A percentile compares a stretch with the other conserved stretches of the same genome.
phyloP scores from a whole-genome alignment of 2,888 invertebrate genomes.

The Leuctra nigra region DNA sequence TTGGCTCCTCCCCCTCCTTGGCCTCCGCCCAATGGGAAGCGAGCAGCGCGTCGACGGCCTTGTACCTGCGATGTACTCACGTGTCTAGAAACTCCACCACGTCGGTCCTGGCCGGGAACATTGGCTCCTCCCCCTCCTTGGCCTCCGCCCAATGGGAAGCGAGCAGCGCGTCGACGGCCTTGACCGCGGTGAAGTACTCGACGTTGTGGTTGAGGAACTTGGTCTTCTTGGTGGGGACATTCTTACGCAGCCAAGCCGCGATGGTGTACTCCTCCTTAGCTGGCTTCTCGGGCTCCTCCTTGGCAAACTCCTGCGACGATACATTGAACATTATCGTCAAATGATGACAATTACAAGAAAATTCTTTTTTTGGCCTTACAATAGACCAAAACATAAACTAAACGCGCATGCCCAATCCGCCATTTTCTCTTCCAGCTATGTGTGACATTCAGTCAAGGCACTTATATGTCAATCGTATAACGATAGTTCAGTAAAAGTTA shows the following conservation, averaged over 20 bases:
- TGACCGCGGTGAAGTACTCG: slow-evolving; percentile 81
- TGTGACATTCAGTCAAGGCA: too few relatives aligned
- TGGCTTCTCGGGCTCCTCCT: slow-evolving; percentile 61
- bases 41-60: slow-evolving; percentile 87
- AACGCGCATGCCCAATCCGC: too few relatives aligned
- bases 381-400: too few relatives aligned
- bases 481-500: too few relatives aligned
- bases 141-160: slow-evolving; percentile 81
- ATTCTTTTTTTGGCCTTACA: too few relatives aligned
- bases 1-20: slow-evolving; percentile 53
- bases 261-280: slow-evolving; percentile 87
- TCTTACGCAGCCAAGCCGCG: slow-evolving; percentile 90
- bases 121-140: slow-evolving; percentile 53
- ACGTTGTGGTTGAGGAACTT: slow-evolving; percentile 95
- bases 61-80: too few relatives aligned
- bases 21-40: slow-evolving; percentile 81
- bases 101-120: slow-evolving; percentile 76
- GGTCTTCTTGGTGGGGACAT: slow-evolving; percentile 90
- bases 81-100: slow-evolving; percentile 72
- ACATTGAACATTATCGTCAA: too few relatives aligned
- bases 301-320: slow-evolving; percentile 41
- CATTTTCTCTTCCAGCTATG: too few relatives aligned
- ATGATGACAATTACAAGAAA: too few relatives aligned
- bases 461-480: too few relatives aligned
- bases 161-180: slow-evolving; percentile 87